These are phyloP conservation scores for Hemistola chrysoprasaria DNA, from an alignment of 2,888 invertebrate species.

Conservation along the genomic window DNA sequence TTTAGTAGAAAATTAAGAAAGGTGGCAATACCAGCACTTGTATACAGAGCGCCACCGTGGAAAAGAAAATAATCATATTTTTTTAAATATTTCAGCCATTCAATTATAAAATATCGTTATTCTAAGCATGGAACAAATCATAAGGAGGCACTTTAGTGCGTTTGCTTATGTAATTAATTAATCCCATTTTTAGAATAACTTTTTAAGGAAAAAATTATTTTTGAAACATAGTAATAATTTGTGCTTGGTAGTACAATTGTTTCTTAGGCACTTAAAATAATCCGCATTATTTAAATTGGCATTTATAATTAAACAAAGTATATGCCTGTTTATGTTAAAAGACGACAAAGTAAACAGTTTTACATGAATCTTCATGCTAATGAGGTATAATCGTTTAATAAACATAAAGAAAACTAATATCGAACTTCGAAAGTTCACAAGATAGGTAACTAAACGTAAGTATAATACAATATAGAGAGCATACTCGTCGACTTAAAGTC, in stretches of 20 bases:
- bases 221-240: conserved; percentile 31
- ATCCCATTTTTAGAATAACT: background rate
- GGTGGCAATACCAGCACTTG: conserved; percentile 34
- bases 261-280: background rate
- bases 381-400: conserved; percentile 68
- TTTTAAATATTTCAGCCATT: too few species aligned
- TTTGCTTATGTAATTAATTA: background rate
- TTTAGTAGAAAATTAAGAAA: conserved; percentile 3
- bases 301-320: too few species aligned
- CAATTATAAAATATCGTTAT: conserved; percentile 16
- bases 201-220: conserved; percentile 11
- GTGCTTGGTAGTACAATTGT: conserved; percentile 38
- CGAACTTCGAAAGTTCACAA: conserved; percentile 77
- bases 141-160: too few species aligned
- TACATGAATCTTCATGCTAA: conserved; percentile 70
- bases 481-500: conserved; percentile 74
- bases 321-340: conserved; percentile 8
- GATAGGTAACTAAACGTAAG: conserved; percentile 80
- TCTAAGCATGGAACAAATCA: background rate
- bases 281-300: too few species aligned
- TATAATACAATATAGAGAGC: conserved; percentile 57
- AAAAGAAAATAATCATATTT: conserved; percentile 16
- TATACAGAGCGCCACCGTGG: conserved; percentile 36
- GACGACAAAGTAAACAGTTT: conserved; percentile 47
- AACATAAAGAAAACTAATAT: conserved; percentile 59